Evolutionary conservation across 1,140 invertebrate genomes (phyloP).

Genomic region (Aradophagus sp.): DNA sequence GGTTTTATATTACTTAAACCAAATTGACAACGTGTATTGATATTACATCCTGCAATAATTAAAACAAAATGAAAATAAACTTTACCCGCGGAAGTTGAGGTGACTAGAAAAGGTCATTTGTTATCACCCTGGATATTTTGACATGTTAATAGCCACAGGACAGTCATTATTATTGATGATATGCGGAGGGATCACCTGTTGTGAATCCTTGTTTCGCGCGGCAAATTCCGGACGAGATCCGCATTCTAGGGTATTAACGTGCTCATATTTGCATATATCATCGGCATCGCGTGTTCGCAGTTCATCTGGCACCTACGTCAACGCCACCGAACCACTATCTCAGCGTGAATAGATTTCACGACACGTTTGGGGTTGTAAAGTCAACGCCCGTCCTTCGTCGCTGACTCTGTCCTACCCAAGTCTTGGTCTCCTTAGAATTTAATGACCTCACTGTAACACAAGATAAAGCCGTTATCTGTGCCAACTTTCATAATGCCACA

Average conservation of each 20-base stretch:
- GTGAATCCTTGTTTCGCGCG: slow-evolving; percentile 51
- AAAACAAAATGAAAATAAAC: no score
- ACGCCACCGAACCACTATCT: slow-evolving; percentile 66
- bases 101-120: no score
- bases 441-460: no score
- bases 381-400: slow-evolving; percentile 59
- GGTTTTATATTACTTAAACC: no score
- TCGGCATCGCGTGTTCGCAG: slow-evolving; percentile 68
- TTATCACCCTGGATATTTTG: background rate
- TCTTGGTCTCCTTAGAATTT: no score
- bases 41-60: no score
- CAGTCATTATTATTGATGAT: slow-evolving; percentile 38
- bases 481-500: no score
- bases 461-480: no score
- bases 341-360: slow-evolving; percentile 68
- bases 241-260: slow-evolving; percentile 33
- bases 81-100: no score
- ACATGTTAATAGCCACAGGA: slow-evolving; percentile 15
- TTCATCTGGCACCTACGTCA: slow-evolving; percentile 65
- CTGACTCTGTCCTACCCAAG: no score
- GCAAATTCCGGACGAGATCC: slow-evolving; percentile 55
- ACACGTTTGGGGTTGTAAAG: slow-evolving; percentile 68
- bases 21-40: no score
- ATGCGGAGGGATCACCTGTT: slow-evolving; percentile 63
- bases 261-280: slow-evolving; percentile 63